Evolutionary conservation across 2,113 vertebrate genomes (phyloP), one percentile per base, ranked within the genome.

Genomic region (Pontoporia blainvillei): DNA sequence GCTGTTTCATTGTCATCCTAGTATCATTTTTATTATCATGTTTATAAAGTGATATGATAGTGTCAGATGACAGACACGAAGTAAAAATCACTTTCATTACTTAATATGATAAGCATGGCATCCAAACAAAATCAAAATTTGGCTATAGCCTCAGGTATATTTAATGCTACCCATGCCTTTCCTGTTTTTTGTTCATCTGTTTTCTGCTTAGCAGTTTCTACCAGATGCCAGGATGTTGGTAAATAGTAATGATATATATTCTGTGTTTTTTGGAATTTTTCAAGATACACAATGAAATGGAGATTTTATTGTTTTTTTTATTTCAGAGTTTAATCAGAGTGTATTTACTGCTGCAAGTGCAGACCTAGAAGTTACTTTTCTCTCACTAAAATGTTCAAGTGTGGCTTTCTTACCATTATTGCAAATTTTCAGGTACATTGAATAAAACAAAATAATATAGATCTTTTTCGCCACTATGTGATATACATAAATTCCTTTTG

Each of bases 41-140:
- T 76, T 94, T 89, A 83, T 89, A 86, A 86, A 89, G 52, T 88
- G 67, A 86, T 23, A 83, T 86, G 78, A 69, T 93, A 78, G 14
- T 93, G 31, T 92, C 81, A 72, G 15, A 54, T 82, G 82, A 79
- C 8, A 93, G 54, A 41, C 27, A 75, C 17, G 66, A 64, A 97
- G 79, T 36, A 72, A 86, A 90, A 41, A 27, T 81, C 54, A 39
- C 59, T 59, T 59, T 62, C 52, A 52, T 79, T 78, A 71, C 36
- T 81, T 97, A 94, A 54, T 54, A 41, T 88, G 85, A 23, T 90
- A 82, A 82, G 3, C 46, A 31, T 54, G 29, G 14, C 39, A 8
- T 39, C 18, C 41, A 88, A 87, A 90, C 12, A 44, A 6, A 90
- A 6, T 36, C 14, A 36, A 44, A 64, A 57, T 72, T 90, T 64